Conservation (phyloP, 2,888 invertebrate genomes). For the Tachina fera region DNA sequence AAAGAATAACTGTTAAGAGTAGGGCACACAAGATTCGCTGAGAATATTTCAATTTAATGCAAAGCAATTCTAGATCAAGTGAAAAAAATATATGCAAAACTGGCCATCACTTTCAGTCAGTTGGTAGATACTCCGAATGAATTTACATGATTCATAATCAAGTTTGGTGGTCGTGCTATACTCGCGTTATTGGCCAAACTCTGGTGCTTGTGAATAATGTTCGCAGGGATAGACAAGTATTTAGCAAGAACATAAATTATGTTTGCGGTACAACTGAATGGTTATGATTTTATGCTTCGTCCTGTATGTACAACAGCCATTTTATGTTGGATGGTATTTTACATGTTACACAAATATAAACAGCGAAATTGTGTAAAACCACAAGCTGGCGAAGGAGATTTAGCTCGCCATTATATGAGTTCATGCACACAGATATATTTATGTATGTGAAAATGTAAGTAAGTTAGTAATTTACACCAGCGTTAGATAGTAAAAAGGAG, state of each 20-base stretch:
- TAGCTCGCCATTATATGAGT: not conserved
- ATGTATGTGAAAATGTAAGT: too few species aligned
- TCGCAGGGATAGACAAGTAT: conserved; percentile 2
- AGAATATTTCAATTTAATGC: not conserved
- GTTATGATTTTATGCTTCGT: conserved; percentile 47
- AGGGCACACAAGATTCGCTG: not conserved
- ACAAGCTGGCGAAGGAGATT: not conserved
- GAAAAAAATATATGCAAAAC: conserved; percentile 29
- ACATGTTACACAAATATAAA: conserved; percentile 2
- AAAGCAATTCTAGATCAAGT: not conserved
- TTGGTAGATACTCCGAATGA: conserved; percentile 9
- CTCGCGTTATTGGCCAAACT: not conserved
- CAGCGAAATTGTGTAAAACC: not conserved
- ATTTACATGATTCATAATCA: conserved; percentile 20
- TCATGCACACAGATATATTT: too few species aligned
- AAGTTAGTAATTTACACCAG: not conserved
- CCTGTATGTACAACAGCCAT: conserved; percentile 50
- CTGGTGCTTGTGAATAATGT: conserved; percentile 4
- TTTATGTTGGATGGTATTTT: conserved; percentile 35
- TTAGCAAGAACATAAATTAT: conserved; percentile 51
- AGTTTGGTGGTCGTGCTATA: conserved; percentile 5
- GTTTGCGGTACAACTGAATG: conserved; percentile 38
- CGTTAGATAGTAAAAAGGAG: not conserved
- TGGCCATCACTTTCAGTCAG: conserved; percentile 14
- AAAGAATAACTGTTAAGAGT: not conserved